phyloP scores from a whole-genome alignment of 2,113 vertebrate species.

The Oncorhynchus gorbuscha region DNA sequence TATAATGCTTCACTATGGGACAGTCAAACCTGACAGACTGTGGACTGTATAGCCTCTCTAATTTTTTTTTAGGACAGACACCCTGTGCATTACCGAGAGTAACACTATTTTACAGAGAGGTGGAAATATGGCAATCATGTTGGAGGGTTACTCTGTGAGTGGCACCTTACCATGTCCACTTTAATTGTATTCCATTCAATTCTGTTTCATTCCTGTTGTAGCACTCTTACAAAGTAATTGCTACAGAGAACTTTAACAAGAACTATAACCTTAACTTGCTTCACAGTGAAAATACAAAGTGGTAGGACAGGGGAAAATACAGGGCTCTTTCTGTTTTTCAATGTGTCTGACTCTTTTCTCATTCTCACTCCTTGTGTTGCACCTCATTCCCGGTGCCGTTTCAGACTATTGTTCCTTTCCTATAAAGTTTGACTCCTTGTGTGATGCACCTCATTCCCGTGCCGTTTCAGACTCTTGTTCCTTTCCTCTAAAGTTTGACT shows the following conservation, averaged over 20 bases:
- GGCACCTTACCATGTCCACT: slow-evolving; percentile 22
- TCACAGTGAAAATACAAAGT: slow-evolving; percentile 33
- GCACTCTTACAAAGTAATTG: slow-evolving; percentile 47
- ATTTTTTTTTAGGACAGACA: slow-evolving; percentile 10
- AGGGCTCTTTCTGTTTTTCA: neutral
- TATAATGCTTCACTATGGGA: neutral
- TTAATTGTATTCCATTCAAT: slow-evolving; percentile 40
- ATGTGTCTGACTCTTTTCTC: neutral
- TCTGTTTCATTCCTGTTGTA: slow-evolving; percentile 41
- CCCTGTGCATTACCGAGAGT: slow-evolving; percentile 8
- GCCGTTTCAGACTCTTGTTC: slow-evolving; percentile 9
- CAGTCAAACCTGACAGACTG: slow-evolving; percentile 20
- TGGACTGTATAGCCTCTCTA: slow-evolving; percentile 20
- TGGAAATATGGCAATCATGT: neutral
- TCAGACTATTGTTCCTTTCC: slow-evolving; percentile 16
- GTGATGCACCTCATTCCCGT: slow-evolving; percentile 5
- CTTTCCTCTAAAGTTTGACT: slow-evolving; percentile 12
- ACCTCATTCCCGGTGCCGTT: slow-evolving; percentile 3
- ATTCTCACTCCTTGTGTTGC: neutral
- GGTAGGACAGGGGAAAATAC: neutral
- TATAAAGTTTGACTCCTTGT: slow-evolving; percentile 1
- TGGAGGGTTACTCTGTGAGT: neutral
- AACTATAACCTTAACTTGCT: slow-evolving; percentile 37
- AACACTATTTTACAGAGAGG: slow-evolving; percentile 29
- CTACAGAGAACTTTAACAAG: slow-evolving; percentile 44